Evolutionary conservation across 1,140 invertebrate genomes (phyloP).

Genomic region (Drosophila dunni): DNA sequence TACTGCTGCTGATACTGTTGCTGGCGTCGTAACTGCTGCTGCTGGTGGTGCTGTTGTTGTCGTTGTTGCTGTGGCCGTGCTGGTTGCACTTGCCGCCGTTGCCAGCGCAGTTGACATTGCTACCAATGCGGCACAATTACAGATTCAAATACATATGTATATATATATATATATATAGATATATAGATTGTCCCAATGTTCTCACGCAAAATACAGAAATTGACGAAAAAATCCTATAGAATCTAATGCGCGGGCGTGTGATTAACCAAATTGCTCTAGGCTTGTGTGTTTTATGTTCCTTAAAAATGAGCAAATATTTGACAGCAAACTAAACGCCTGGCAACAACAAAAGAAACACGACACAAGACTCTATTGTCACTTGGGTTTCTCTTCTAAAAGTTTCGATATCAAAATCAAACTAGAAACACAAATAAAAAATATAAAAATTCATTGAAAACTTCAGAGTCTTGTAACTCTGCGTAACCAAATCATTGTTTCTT

Average conservation of each 20-base stretch:
- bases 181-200: slow-evolving; percentile 45
- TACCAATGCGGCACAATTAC: slow-evolving; percentile 65
- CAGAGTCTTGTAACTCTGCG: too few relatives aligned
- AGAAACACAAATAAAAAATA: neutral
- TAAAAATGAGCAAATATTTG: slow-evolving; percentile 66
- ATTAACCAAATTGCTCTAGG: slow-evolving; percentile 50
- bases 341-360: neutral
- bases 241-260: slow-evolving; percentile 48
- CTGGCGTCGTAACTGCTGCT: slow-evolving; percentile 18
- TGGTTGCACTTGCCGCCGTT: slow-evolving; percentile 44
- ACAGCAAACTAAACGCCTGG: slow-evolving; percentile 63
- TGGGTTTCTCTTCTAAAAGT: neutral
- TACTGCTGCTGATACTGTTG: slow-evolving; percentile 1
- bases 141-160: slow-evolving; percentile 68
- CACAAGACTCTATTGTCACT: slow-evolving; percentile 2
- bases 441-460: too few relatives aligned
- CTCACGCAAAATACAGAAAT: slow-evolving; percentile 60
- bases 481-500: neutral
- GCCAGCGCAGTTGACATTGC: slow-evolving; percentile 74
- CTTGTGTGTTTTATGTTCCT: slow-evolving; percentile 69
- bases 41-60: slow-evolving; percentile 34
- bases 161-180: slow-evolving; percentile 54
- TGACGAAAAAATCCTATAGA: slow-evolving; percentile 36
- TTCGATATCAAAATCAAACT: slow-evolving; percentile 1
- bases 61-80: slow-evolving; percentile 28